A percentile compares a stretch with the other conserved stretches of the same genome.
These are phyloP conservation scores for Zalophus californianus DNA, from an alignment of 2,797 vertebrate species.

Conservation along the genomic window DNA sequence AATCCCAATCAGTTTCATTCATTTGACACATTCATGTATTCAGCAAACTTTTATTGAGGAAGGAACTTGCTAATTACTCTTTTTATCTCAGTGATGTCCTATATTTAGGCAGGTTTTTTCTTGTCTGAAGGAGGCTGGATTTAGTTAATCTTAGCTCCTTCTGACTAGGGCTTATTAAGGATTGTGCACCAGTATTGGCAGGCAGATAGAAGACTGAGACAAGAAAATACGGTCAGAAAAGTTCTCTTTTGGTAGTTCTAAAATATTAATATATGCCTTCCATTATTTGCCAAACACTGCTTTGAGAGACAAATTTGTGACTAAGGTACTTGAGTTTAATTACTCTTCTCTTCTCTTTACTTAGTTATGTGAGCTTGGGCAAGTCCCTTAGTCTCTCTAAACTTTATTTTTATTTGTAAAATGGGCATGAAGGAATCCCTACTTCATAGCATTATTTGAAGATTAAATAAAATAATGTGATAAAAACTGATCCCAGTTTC, in stretches of 20 bases:
- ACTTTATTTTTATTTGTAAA: neutral
- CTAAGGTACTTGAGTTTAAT: neutral
- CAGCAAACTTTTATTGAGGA: neutral
- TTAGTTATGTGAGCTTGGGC: neutral
- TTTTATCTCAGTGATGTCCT: neutral
- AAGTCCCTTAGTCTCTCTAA: neutral
- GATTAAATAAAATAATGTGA: neutral
- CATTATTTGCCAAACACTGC: neutral
- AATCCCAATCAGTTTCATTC: slow-evolving; percentile 37
- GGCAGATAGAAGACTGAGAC: neutral
- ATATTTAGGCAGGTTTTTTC: slow-evolving; percentile 50
- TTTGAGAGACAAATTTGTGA: neutral
- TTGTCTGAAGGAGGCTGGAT: neutral
- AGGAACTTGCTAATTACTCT: slow-evolving; percentile 39
- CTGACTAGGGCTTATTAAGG: neutral
- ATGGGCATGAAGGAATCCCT: neutral
- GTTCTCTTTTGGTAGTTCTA: neutral
- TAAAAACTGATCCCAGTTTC: neutral
- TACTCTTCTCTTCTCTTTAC: neutral
- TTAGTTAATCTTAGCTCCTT: slow-evolving; percentile 48
- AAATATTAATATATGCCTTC: neutral
- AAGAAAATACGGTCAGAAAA: neutral
- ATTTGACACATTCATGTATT: slow-evolving; percentile 11
- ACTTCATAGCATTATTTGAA: neutral
- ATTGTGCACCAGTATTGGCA: neutral